A percentile compares a stretch with the other conserved stretches of the same genome.
phyloP scores from a whole-genome alignment of 1,140 invertebrate species.

The Pachypeltis micranthus region DNA sequence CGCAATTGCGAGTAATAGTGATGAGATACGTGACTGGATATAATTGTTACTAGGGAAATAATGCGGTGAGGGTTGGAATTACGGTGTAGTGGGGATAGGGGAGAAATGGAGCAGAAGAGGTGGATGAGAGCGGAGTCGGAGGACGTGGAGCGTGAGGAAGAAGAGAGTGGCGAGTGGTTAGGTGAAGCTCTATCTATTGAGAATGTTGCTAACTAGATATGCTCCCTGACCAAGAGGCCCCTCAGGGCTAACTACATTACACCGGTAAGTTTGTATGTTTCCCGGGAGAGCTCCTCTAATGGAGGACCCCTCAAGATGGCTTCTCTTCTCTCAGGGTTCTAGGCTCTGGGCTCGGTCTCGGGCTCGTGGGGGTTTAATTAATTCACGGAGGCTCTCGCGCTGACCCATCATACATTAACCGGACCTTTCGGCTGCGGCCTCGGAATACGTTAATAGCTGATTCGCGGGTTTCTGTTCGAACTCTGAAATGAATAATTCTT shows the following conservation, averaged over 20 bases:
- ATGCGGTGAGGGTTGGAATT: too few species aligned
- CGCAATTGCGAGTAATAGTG: too few species aligned
- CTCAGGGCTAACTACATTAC: slow-evolving; percentile 7
- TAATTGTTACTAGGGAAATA: too few species aligned
- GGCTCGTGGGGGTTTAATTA: not conserved
- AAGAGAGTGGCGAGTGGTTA: not conserved
- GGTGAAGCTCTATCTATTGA: not conserved
- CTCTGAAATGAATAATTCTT: not conserved
- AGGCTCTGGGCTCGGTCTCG: not conserved
- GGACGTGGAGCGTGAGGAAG: too few species aligned
- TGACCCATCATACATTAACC: slow-evolving; percentile 8
- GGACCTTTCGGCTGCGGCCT: not conserved
- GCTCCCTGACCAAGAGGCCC: slow-evolving; percentile 5
- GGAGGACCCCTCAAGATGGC: slow-evolving; percentile 7
- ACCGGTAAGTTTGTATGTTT: slow-evolving; percentile 8
- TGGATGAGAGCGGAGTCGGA: too few species aligned
- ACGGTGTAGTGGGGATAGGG: too few species aligned
- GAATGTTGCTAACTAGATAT: slow-evolving; percentile 9
- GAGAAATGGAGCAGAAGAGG: too few species aligned
- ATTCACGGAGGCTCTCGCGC: not conserved
- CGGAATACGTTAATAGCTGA: slow-evolving; percentile 7
- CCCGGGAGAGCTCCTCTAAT: slow-evolving; percentile 9
- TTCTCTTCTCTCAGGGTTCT: not conserved
- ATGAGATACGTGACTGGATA: too few species aligned
- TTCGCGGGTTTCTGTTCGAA: not conserved